Conservation (phyloP, 2,888 invertebrate species). For the Aphidoletes aphidimyza region DNA sequence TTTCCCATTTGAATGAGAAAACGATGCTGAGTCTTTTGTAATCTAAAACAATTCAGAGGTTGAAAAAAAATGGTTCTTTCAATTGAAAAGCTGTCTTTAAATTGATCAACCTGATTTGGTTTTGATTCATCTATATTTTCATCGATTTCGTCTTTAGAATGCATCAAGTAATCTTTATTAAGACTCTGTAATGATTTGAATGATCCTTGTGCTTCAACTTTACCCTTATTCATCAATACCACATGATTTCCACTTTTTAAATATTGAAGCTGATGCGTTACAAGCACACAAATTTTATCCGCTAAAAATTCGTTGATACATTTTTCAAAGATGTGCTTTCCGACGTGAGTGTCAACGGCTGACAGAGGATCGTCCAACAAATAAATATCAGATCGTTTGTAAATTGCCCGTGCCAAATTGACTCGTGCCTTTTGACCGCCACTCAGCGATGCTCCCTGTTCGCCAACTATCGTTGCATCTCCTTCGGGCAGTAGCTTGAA, state of each 20-base stretch:
- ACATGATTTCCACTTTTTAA: constrained; percentile 60
- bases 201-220: constrained; percentile 58
- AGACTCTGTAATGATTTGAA: not conserved
- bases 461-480: constrained; percentile 70
- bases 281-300: constrained; percentile 73
- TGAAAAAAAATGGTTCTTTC: not conserved
- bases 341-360: constrained; percentile 82
- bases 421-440: constrained; percentile 83
- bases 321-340: constrained; percentile 79
- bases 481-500: constrained; percentile 71
- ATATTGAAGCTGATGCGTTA: constrained; percentile 68
- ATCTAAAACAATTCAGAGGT: not conserved
- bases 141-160: not conserved
- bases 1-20: constrained; percentile 68
- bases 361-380: constrained; percentile 81
- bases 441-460: constrained; percentile 77
- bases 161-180: not conserved
- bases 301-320: constrained; percentile 71
- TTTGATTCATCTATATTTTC: not conserved
- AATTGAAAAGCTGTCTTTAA: not conserved
- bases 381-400: constrained; percentile 79
- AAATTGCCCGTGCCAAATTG: constrained; percentile 80
- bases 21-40: not conserved
- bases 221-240: constrained; percentile 69
- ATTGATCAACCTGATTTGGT: not conserved